Conservation (phyloP, 2,113 vertebrate species). For the Tinamus guttatus region DNA sequence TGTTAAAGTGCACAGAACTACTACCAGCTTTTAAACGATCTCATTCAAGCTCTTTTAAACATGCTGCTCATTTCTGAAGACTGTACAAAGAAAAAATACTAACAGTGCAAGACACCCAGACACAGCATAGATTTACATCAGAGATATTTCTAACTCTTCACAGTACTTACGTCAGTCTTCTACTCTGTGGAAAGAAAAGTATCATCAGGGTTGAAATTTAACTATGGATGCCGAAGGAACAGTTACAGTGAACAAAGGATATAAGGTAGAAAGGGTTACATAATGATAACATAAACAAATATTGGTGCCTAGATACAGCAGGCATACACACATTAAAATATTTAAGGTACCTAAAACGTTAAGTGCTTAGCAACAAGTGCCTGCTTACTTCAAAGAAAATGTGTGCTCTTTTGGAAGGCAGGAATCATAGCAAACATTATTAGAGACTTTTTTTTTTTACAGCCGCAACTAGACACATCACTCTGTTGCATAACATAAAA, state of each 20-base stretch:
- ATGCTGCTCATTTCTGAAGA: neutral
- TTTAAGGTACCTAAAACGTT: constrained; percentile 58
- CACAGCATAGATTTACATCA: neutral
- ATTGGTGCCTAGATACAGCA: constrained; percentile 61
- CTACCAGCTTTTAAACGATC: neutral
- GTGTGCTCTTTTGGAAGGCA: neutral
- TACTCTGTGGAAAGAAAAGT: neutral
- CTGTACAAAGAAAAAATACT: neutral
- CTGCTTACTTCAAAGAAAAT: constrained; percentile 53
- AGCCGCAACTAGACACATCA: constrained; percentile 1
- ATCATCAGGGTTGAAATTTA: neutral
- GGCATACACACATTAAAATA: constrained; percentile 56
- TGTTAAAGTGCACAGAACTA: neutral
- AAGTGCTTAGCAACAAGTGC: constrained; percentile 49
- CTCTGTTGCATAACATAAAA: neutral
- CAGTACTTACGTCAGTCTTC: neutral
- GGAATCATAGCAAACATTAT: neutral
- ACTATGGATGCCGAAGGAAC: neutral
- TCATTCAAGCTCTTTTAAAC: neutral
- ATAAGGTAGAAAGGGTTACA: constrained; percentile 28
- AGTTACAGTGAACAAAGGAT: constrained; percentile 38
- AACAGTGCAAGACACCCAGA: neutral
- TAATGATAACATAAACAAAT: constrained; percentile 66
- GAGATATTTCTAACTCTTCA: neutral
- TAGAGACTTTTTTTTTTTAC: neutral